phyloP scores from a whole-genome alignment of 2,797 vertebrate genomes.

The Urophycis tenuis region DNA sequence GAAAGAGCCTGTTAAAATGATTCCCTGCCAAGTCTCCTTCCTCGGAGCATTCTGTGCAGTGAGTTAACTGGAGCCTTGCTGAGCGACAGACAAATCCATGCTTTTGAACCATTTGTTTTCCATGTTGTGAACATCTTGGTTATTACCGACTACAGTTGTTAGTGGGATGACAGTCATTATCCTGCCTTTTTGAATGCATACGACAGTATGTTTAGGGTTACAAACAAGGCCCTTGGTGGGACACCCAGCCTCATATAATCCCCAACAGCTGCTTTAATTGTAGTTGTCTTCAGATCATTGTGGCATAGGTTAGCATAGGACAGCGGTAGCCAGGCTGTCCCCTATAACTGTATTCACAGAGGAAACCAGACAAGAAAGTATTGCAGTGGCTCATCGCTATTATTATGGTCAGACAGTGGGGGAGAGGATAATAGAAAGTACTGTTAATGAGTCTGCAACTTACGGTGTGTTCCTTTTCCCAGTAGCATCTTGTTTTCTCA shows the following conservation, averaged over 20 bases:
- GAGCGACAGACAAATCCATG: slow-evolving; percentile 12
- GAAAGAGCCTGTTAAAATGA: slow-evolving; percentile 39
- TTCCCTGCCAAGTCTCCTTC: slow-evolving; percentile 29
- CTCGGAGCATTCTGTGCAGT: slow-evolving; percentile 26
- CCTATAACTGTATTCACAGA: slow-evolving; percentile 33
- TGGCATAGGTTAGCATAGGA: slow-evolving; percentile 13
- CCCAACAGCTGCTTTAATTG: slow-evolving; percentile 41
- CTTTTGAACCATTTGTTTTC: slow-evolving; percentile 26
- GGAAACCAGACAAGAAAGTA: slow-evolving; percentile 55
- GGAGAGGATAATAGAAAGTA: slow-evolving; percentile 42
- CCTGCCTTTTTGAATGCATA: slow-evolving; percentile 15
- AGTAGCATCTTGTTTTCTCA: background rate
- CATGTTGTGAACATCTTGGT: background rate
- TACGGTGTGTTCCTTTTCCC: slow-evolving; percentile 11
- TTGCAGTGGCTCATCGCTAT: slow-evolving; percentile 39
- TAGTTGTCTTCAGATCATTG: slow-evolving; percentile 32
- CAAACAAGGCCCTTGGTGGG: background rate
- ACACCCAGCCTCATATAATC: slow-evolving; percentile 42
- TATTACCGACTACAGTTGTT: background rate
- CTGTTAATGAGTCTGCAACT: slow-evolving; percentile 16
- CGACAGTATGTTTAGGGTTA: background rate
- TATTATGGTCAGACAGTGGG: slow-evolving; percentile 43
- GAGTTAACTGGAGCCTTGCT: slow-evolving; percentile 26
- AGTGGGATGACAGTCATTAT: background rate
- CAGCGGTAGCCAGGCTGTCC: slow-evolving; percentile 40